phyloP scores from a whole-genome alignment of 2,888 invertebrate species.

The Himalopsyche tibetana region DNA sequence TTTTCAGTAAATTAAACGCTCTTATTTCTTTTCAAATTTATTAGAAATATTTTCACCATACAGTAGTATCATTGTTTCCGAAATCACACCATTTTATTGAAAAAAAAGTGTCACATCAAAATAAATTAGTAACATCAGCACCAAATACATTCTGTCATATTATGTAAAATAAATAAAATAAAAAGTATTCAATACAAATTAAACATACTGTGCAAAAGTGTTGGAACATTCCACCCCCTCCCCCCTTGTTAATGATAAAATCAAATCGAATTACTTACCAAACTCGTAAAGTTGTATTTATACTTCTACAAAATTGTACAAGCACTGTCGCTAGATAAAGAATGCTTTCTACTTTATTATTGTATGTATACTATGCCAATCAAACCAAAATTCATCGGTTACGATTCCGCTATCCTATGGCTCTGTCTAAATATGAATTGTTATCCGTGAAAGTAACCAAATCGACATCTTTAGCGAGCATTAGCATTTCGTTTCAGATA shows the following conservation, averaged over 20 bases:
- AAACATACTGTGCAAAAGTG: constrained; percentile 47
- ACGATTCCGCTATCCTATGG: no score
- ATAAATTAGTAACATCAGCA: constrained; percentile 78
- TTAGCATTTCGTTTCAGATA: no score
- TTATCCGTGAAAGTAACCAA: no score
- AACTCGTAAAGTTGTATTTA: neutral
- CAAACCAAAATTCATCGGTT: no score
- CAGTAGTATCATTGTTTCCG: constrained; percentile 42
- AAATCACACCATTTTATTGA: constrained; percentile 50
- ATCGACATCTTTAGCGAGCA: no score
- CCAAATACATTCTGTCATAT: constrained; percentile 75
- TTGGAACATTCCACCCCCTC: constrained; percentile 12
- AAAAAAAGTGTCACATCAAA: constrained; percentile 70
- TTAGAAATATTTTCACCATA: constrained; percentile 57
- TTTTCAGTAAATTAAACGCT: neutral
- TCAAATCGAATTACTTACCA: neutral
- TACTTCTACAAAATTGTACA: no score
- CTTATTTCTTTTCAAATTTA: constrained; percentile 58
- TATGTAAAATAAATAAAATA: constrained; percentile 59
- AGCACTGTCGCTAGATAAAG: no score
- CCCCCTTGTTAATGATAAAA: neutral
- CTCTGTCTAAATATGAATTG: no score
- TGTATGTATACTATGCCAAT: no score
- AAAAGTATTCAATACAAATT: constrained; percentile 54
- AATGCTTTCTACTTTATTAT: no score